Conservation (phyloP, 1,140 invertebrate species). For the Nebria ingens region DNA sequence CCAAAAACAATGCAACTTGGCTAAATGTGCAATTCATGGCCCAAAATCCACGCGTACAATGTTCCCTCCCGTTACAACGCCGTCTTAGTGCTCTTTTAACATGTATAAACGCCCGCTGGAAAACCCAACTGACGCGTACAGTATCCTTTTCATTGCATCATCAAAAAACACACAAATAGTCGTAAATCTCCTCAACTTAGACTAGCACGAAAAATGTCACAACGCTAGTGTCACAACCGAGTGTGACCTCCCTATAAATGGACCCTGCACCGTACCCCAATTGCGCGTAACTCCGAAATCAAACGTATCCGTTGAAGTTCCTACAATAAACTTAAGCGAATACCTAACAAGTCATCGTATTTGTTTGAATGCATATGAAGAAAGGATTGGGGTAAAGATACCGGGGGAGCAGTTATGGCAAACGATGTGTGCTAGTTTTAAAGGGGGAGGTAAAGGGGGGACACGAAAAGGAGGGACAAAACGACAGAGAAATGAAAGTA, state of each 20-base stretch:
- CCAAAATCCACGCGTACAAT: constrained; percentile 80
- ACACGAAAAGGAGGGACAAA: constrained; percentile 29
- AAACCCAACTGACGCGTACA: constrained; percentile 33
- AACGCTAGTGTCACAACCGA: too few species aligned
- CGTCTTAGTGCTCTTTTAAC: constrained; percentile 59
- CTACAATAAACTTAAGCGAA: constrained; percentile 59
- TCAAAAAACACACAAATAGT: constrained; percentile 11
- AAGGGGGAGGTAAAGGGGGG: neutral
- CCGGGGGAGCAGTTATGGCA: constrained; percentile 32
- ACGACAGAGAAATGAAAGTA: constrained; percentile 44
- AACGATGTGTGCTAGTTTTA: constrained; percentile 8
- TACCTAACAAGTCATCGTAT: constrained; percentile 63
- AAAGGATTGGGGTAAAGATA: constrained; percentile 47
- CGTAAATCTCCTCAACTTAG: constrained; percentile 15
- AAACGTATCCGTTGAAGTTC: constrained; percentile 51
- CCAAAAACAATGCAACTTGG: constrained; percentile 70
- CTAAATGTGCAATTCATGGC: constrained; percentile 71
- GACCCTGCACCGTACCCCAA: constrained; percentile 22
- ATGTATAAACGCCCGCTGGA: constrained; percentile 71
- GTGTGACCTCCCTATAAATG: too few species aligned
- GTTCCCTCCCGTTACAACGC: constrained; percentile 64
- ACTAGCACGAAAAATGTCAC: constrained; percentile 26
- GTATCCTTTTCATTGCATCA: constrained; percentile 15
- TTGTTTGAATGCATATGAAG: constrained; percentile 60
- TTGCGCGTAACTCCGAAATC: constrained; percentile 41